A percentile compares a stretch with the other conserved stretches of the same genome.
Conservation (phyloP, 2,888 invertebrate species). For the Incurvaria masculella region DNA sequence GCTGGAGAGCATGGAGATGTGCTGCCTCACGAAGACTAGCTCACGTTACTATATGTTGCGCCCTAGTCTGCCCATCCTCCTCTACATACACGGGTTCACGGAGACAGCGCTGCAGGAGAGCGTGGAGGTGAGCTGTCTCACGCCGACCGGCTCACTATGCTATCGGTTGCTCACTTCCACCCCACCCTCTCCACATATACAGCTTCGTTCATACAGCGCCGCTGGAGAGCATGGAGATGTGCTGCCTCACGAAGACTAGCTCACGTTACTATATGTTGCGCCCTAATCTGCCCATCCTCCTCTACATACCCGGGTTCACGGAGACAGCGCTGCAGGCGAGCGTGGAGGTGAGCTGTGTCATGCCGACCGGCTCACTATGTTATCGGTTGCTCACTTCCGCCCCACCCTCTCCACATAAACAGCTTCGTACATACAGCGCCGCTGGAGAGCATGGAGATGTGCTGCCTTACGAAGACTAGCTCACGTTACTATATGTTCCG, state of each 20-base stretch:
- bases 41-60: not conserved
- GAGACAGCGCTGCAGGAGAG: conserved; percentile 58
- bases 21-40: not conserved
- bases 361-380: no score
- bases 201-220: conserved; percentile 1
- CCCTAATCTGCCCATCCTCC: conserved; percentile 31
- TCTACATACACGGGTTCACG: conserved; percentile 60
- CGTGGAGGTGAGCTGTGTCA: conserved; percentile 17
- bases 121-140: conserved; percentile 35
- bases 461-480: no score
- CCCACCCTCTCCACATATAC: conserved; percentile 1
- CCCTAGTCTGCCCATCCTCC: conserved; percentile 53
- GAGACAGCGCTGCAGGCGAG: conserved; percentile 33
- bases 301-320: conserved; percentile 35
- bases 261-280: no score
- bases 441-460: no score
- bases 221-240: not conserved
- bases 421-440: no score
- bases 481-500: no score
- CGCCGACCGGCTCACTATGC: conserved; percentile 10
- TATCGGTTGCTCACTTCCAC: conserved; percentile 11
- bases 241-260: not conserved
- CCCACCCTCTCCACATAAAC: no score
- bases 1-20: not conserved
- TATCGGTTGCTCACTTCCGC: no score